These are phyloP conservation scores for Buathra laborator DNA, from an alignment of 2,888 invertebrate species.

Conservation along the genomic window DNA sequence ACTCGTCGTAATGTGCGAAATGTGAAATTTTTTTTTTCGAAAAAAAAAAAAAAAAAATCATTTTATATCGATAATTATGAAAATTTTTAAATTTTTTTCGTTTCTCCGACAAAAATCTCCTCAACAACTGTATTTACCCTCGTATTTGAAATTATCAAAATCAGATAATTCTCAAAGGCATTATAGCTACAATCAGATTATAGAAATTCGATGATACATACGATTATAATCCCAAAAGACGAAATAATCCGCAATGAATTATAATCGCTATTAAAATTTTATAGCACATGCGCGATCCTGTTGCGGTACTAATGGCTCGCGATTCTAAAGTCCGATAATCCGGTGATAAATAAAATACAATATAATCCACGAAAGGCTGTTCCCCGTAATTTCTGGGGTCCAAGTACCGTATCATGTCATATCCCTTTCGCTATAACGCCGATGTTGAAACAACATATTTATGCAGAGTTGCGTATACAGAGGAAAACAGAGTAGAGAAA, in stretches of 20 bases:
- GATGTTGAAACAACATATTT: conserved; percentile 11
- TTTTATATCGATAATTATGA: not conserved
- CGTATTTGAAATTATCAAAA: not conserved
- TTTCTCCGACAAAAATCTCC: not conserved
- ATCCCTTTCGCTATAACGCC: not conserved
- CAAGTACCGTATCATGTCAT: not conserved
- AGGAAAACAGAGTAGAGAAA: not conserved
- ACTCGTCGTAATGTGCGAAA: not conserved
- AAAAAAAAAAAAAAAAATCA: not conserved
- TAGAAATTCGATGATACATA: not conserved
- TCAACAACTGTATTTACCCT: not conserved
- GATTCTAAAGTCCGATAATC: conserved; percentile 14
- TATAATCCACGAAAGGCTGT: not conserved
- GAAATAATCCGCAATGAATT: not conserved
- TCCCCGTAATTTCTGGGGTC: not conserved
- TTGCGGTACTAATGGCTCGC: conserved; percentile 1
- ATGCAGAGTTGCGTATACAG: not conserved
- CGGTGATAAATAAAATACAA: conserved; percentile 16
- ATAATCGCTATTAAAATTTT: not conserved
- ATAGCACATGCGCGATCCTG: not conserved
- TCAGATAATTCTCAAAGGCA: not conserved
- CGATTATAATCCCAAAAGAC: not conserved
- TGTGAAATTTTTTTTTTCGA: not conserved
- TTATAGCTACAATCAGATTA: not conserved
- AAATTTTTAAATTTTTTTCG: not conserved